Base-by-base conservation (phyloP, 1,140 invertebrate genomes). In the Calephelis virginiensis region DNA sequence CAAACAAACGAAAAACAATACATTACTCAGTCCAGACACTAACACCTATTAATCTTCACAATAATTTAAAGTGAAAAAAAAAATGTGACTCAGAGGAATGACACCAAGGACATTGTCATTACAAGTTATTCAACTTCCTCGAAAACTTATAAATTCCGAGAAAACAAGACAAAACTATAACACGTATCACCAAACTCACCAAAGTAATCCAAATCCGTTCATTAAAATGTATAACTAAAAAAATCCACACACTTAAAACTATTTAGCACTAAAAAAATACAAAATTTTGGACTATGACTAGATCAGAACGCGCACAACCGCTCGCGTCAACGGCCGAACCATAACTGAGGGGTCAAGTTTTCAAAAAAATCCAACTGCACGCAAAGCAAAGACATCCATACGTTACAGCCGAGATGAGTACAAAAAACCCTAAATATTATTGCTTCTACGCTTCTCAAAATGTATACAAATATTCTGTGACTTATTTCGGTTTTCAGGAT, bases 361-460 rank as follows among this genome's bases (percentile, higher is more conserved):
- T 85, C 72, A 85, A 84, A 85, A 85, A 83, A 78, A 72, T 66
- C 65, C 75, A 78, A 78, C 73, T 80, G 83, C 80, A 86, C 82
- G 77, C 84, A 81, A 83, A 82, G 79, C 83, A 81, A 82, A 82
- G 73, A 82, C 85, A 82, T 82, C 84, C 81, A 86, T 89, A 88
- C 84, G 84, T 88, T 88, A 86, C 85, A 78, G 79, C 73, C 78
- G 88, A 90, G 88, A 90, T 89, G 85, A 82, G 77, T 86, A 81
- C 81, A 90, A 90, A 90, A 90, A 83, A 85, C 83, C 88, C 88
- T 86, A 89, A 86, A 88, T 86, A 86, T 87, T 85, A 86, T 83
- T 74, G 78, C 60, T 71, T 66, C 67, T 53, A 38, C 63, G 79
- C 68, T 84, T 86, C 82, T 75, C 82, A 89, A 84, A 86, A 70